phyloP scores from a whole-genome alignment of 2,888 invertebrate species.

The Agrochola lychnidis region DNA sequence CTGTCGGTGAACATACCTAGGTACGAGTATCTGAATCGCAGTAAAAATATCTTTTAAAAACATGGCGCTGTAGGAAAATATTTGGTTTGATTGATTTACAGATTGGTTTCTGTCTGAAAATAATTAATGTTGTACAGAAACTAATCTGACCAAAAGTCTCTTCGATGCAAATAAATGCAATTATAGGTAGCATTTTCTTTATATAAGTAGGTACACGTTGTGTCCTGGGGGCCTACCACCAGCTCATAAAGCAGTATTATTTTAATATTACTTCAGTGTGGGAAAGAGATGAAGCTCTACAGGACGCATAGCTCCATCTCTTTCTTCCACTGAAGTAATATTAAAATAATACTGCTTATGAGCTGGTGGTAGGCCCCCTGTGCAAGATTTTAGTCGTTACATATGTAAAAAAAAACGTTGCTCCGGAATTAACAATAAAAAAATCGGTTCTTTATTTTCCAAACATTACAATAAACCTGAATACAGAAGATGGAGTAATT shows the following conservation, averaged over 20 bases:
- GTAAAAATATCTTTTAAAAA: conserved; percentile 13
- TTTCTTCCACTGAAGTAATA: too few relatives aligned
- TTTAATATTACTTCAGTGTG: too few relatives aligned
- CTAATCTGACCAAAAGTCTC: neutral
- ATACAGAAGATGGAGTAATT: conserved; percentile 1
- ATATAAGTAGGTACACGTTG: too few relatives aligned
- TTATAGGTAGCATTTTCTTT: too few relatives aligned
- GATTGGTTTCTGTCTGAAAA: neutral
- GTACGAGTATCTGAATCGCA: neutral
- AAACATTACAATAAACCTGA: neutral
- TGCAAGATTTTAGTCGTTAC: neutral
- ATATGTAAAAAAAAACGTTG: neutral
- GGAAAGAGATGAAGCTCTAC: too few relatives aligned
- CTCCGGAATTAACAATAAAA: neutral
- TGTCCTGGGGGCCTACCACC: too few relatives aligned
- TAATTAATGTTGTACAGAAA: neutral
- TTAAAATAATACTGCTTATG: too few relatives aligned
- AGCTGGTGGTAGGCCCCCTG: too few relatives aligned
- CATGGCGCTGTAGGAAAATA: neutral
- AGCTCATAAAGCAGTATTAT: too few relatives aligned
- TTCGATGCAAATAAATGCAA: neutral
- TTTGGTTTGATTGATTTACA: neutral
- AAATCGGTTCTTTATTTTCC: neutral
- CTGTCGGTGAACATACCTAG: conserved; percentile 16
- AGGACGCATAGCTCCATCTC: too few relatives aligned